phyloP scores from a whole-genome alignment of 1,140 invertebrate species.

The Zaprionus taronus region DNA sequence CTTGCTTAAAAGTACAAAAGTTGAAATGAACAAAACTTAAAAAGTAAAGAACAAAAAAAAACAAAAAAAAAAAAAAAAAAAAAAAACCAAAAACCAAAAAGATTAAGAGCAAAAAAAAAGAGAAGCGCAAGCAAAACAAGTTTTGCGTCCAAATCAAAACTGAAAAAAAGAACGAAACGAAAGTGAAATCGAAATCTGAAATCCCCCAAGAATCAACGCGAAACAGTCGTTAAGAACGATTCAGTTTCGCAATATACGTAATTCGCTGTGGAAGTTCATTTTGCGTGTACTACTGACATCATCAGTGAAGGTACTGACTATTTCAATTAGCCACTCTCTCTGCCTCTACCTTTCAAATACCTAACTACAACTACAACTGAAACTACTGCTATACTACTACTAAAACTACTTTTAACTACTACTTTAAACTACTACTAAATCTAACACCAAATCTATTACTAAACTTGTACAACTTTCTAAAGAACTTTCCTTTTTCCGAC shows the following conservation, averaged over 20 bases:
- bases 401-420: background rate
- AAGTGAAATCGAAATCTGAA: constrained; percentile 40
- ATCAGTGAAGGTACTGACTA: constrained; percentile 70
- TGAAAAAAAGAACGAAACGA: constrained; percentile 25
- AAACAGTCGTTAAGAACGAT: constrained; percentile 32
- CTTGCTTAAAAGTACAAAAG: constrained; percentile 79
- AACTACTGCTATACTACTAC: constrained; percentile 30
- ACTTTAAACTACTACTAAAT: background rate
- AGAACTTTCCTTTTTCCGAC: background rate
- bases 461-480: background rate
- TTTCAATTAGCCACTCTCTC: constrained; percentile 57
- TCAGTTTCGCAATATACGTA: constrained; percentile 36
- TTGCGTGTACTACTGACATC: constrained; percentile 50
- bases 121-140: constrained; percentile 40
- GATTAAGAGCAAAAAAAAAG: constrained; percentile 25
- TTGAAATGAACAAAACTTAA: constrained; percentile 58
- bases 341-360: constrained; percentile 55
- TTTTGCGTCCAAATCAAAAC: constrained; percentile 44
- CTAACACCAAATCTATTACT: background rate
- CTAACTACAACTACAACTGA: constrained; percentile 20
- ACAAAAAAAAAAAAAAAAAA: constrained; percentile 19
- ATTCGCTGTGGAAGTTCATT: constrained; percentile 35
- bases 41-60: constrained; percentile 40
- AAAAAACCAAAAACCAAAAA: constrained; percentile 11
- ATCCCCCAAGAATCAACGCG: constrained; percentile 34